These are phyloP conservation scores for Rhinella marina DNA, from an alignment of 2,797 vertebrate genomes.

Conservation along the genomic window DNA sequence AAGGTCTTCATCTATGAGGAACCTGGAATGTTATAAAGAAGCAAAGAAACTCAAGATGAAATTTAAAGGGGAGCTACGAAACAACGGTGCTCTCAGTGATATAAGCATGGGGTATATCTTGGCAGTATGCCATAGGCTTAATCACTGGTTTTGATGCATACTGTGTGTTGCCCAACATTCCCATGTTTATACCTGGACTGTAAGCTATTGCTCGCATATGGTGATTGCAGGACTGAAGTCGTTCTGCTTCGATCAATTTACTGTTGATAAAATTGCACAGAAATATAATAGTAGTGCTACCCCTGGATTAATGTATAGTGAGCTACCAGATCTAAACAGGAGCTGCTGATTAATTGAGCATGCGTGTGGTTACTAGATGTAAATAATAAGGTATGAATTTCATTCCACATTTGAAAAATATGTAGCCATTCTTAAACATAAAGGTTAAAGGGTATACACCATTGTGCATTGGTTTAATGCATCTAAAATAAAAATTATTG, in stretches of 20 bases:
- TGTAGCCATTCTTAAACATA: too few species aligned
- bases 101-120: conserved; percentile 11
- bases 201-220: conserved; percentile 1
- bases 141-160: neutral
- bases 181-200: conserved; percentile 5
- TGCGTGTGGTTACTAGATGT: neutral
- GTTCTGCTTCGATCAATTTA: neutral
- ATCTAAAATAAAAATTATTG: too few species aligned
- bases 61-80: conserved; percentile 22
- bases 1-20: conserved; percentile 37
- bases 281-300: neutral
- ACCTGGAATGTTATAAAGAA: conserved; percentile 31
- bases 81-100: conserved; percentile 18
- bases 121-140: neutral
- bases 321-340: neutral
- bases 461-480: too few species aligned
- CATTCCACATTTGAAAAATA: neutral
- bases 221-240: neutral
- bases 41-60: conserved; percentile 32
- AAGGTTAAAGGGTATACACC: too few species aligned
- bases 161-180: neutral
- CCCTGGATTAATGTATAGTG: neutral
- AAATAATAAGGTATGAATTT: neutral
- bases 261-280: neutral
- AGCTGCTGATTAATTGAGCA: neutral